A percentile compares a stretch with the other conserved stretches of the same genome.
phyloP scores from a whole-genome alignment of 2,888 invertebrate species.

The Abrostola triplasia region DNA sequence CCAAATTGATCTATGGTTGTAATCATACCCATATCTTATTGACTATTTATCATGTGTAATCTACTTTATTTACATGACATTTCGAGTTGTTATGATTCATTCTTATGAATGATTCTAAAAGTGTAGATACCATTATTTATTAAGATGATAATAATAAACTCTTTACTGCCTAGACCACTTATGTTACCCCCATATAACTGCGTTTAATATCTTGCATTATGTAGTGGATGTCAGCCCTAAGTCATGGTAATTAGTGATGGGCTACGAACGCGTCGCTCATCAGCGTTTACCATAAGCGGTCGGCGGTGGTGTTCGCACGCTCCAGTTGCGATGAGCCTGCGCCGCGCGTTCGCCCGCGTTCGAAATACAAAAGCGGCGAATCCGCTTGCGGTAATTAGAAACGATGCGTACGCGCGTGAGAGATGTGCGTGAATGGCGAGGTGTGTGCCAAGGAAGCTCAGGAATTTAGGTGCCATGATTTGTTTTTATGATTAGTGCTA shows the following conservation, averaged over 20 bases:
- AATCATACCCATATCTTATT: neutral
- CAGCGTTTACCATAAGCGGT: slow-evolving; percentile 64
- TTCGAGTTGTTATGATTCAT: too few species aligned
- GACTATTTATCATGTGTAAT: neutral
- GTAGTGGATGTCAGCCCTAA: slow-evolving; percentile 41
- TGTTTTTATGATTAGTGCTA: slow-evolving; percentile 31
- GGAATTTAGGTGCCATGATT: slow-evolving; percentile 40
- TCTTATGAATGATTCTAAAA: too few species aligned
- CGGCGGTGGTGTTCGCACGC: slow-evolving; percentile 69
- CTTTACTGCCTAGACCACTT: neutral
- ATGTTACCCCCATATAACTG: slow-evolving; percentile 6
- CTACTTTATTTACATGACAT: too few species aligned
- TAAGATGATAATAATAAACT: neutral
- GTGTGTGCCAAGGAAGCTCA: slow-evolving; percentile 33
- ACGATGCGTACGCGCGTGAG: slow-evolving; percentile 43
- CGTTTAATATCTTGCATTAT: slow-evolving; percentile 36
- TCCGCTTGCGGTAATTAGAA: slow-evolving; percentile 59
- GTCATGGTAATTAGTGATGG: slow-evolving; percentile 64
- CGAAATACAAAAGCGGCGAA: slow-evolving; percentile 56
- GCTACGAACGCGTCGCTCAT: slow-evolving; percentile 60
- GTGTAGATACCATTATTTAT: too few species aligned
- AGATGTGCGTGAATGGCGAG: slow-evolving; percentile 49
- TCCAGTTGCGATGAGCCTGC: slow-evolving; percentile 63
- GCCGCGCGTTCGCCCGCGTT: slow-evolving; percentile 51
- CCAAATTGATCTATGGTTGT: neutral